phyloP scores from a whole-genome alignment of 2,797 vertebrate genomes.

The Choloepus didactylus region DNA sequence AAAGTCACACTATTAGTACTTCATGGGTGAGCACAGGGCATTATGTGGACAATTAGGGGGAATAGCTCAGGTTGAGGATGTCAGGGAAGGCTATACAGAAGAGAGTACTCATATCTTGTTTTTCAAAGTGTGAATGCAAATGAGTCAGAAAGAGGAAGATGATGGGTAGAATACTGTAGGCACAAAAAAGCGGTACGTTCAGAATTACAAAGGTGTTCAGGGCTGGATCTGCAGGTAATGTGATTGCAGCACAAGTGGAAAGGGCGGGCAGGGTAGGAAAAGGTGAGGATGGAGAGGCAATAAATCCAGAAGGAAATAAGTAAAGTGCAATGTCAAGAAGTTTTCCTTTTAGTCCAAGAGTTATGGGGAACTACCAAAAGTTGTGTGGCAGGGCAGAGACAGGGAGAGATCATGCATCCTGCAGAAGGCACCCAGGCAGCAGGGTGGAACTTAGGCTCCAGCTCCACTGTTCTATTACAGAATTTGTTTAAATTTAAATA shows the following conservation, averaged over 20 bases:
- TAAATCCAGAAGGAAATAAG: not conserved
- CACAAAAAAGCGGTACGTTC: not conserved
- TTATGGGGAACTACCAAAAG: not conserved
- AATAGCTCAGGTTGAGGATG: not conserved
- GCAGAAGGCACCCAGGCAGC: not conserved
- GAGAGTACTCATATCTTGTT: not conserved
- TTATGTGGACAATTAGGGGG: not conserved
- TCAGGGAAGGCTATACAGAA: not conserved
- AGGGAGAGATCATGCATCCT: not conserved
- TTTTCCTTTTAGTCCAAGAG: not conserved
- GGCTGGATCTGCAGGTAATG: not conserved
- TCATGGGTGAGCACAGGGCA: not conserved
- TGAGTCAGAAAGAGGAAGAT: not conserved
- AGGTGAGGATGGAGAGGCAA: not conserved
- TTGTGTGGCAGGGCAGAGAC: not conserved
- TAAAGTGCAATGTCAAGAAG: not conserved
- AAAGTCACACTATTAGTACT: not conserved
- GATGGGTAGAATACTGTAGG: not conserved
- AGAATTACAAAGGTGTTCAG: not conserved
- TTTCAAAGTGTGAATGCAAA: not conserved
- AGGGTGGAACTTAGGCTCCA: not conserved
- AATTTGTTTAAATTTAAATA: conserved; percentile 17
- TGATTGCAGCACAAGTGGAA: not conserved
- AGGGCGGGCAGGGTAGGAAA: not conserved
- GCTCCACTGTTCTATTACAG: not conserved